phyloP scores from a whole-genome alignment of 2,797 vertebrate species.

The Denticeps clupeoides region DNA sequence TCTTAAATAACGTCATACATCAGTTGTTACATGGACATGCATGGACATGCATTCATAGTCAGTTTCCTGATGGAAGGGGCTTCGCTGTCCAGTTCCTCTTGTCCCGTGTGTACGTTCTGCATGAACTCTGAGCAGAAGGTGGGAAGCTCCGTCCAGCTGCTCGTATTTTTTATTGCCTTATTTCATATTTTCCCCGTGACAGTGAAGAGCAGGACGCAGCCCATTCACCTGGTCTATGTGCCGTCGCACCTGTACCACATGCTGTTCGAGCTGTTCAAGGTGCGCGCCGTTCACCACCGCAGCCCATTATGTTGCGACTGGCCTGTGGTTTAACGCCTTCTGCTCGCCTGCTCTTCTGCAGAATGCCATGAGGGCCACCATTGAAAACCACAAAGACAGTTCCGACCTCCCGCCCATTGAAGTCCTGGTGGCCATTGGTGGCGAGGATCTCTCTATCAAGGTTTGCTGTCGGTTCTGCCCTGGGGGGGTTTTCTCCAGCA shows the following conservation, averaged over 20 bases:
- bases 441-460: conserved; percentile 87
- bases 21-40: background rate
- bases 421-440: conserved; percentile 80
- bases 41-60: no score
- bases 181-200: conserved; percentile 10
- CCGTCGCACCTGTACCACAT: conserved; percentile 94
- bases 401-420: conserved; percentile 65
- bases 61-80: no score
- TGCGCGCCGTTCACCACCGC: background rate
- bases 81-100: no score
- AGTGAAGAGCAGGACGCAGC: conserved; percentile 59
- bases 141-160: no score
- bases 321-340: background rate
- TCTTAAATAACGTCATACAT: conserved; percentile 4
- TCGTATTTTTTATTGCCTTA: background rate
- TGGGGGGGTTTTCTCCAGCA: background rate
- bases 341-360: conserved; percentile 23
- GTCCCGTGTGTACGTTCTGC: no score
- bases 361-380: conserved; percentile 92
- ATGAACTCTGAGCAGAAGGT: no score
- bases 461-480: conserved; percentile 24
- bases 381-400: conserved; percentile 74
- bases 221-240: conserved; percentile 79
- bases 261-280: conserved; percentile 96
- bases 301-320: no score